A percentile compares a stretch with the other conserved stretches of the same genome.
phyloP scores from a whole-genome alignment of 2,888 invertebrate genomes.

The Sphaerophoria rueppellii region DNA sequence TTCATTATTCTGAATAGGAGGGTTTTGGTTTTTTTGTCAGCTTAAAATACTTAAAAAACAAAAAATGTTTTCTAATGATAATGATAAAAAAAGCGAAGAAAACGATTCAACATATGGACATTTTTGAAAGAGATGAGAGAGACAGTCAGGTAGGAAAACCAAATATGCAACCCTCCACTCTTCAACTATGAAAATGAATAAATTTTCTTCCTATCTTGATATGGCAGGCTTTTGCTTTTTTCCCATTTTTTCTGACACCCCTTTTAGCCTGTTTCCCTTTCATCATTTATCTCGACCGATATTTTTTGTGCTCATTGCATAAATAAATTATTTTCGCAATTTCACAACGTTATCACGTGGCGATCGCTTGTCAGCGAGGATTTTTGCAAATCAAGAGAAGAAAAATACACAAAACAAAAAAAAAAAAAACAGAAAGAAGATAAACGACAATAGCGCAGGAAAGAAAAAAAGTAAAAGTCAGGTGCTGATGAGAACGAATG shows the following conservation, averaged over 20 bases:
- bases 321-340: slow-evolving; percentile 52
- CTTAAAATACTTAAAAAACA: too few relatives aligned
- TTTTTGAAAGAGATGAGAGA: too few relatives aligned
- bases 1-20: too few relatives aligned
- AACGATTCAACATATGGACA: too few relatives aligned
- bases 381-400: slow-evolving; percentile 17
- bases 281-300: background rate
- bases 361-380: slow-evolving; percentile 38
- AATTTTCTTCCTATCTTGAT: slow-evolving; percentile 15
- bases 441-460: slow-evolving; percentile 10
- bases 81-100: too few relatives aligned
- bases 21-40: too few relatives aligned
- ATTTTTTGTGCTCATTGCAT: slow-evolving; percentile 28
- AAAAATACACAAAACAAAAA: background rate
- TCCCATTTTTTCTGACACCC: background rate
- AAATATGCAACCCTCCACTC: too few relatives aligned
- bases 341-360: slow-evolving; percentile 29
- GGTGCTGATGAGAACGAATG: slow-evolving; percentile 8
- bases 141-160: too few relatives aligned
- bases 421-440: background rate
- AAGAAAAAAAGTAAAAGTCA: slow-evolving; percentile 62
- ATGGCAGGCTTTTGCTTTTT: slow-evolving; percentile 15
- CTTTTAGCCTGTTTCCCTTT: slow-evolving; percentile 10
- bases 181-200: too few relatives aligned
- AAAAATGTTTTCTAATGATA: too few relatives aligned